Percentiles rank a stretch among this genome's conserved stretches.
Conservation (phyloP, 2,113 vertebrate species). For the Cisticola juncidis region DNA sequence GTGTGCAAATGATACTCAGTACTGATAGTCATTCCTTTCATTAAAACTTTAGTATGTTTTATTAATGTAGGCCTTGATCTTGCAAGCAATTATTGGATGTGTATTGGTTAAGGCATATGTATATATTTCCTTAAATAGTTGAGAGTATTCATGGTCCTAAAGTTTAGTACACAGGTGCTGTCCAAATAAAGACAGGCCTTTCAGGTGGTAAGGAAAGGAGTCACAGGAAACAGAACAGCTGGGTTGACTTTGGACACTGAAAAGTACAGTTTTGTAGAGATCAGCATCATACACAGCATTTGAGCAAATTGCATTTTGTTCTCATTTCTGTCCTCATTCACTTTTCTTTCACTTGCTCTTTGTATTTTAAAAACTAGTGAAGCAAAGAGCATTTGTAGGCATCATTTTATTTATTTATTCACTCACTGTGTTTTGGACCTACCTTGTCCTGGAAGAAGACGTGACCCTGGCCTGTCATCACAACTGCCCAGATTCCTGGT, state of each 20-base stretch:
- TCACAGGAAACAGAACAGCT: background rate
- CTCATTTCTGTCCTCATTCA: background rate
- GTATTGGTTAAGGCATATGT: background rate
- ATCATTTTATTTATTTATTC: background rate
- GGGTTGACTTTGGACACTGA: background rate
- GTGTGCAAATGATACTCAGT: background rate
- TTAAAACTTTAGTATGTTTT: background rate
- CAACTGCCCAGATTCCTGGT: background rate
- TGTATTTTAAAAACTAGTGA: background rate
- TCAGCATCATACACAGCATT: background rate
- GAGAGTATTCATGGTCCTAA: background rate
- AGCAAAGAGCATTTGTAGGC: background rate
- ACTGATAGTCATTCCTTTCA: background rate
- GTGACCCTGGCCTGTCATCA: background rate
- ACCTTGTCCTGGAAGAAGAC: background rate
- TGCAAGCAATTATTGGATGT: background rate
- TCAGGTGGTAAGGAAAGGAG: background rate
- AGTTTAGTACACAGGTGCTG: background rate
- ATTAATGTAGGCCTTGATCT: background rate
- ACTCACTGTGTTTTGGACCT: background rate
- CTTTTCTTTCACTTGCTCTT: background rate
- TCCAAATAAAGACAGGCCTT: background rate
- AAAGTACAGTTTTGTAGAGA: background rate
- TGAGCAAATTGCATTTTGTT: background rate
- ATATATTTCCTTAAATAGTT: background rate